Evolutionary conservation across 2,888 invertebrate genomes (phyloP).

Genomic region (Watsonalla cultraria): DNA sequence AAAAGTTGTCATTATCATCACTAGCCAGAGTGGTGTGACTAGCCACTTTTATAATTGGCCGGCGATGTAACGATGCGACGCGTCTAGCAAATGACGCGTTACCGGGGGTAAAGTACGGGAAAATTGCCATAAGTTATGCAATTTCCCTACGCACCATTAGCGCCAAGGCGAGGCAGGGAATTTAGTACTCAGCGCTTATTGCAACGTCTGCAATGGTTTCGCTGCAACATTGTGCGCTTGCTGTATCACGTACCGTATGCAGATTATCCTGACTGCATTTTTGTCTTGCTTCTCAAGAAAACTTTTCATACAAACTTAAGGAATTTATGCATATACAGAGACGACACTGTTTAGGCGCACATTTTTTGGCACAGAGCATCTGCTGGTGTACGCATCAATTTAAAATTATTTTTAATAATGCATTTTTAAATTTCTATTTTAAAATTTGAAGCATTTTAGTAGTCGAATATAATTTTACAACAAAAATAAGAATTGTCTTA

Average conservation of each 20-base stretch:
- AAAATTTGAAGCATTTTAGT: too few species aligned
- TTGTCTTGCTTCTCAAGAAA: too few species aligned
- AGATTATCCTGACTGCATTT: too few species aligned
- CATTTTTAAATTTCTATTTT: too few species aligned
- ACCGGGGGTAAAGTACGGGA: conserved; percentile 51
- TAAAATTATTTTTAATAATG: too few species aligned
- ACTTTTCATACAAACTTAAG: too few species aligned
- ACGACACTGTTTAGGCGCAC: too few species aligned
- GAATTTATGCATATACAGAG: too few species aligned
- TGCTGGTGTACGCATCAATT: too few species aligned
- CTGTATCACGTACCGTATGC: neutral
- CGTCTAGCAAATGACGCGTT: conserved; percentile 59
- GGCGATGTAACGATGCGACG: conserved; percentile 44
- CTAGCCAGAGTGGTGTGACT: conserved; percentile 40
- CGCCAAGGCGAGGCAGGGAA: conserved; percentile 45
- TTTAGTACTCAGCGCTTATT: conserved; percentile 54
- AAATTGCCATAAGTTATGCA: conserved; percentile 72
- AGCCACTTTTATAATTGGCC: conserved; percentile 48
- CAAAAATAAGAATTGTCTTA: too few species aligned
- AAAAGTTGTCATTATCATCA: conserved; percentile 13
- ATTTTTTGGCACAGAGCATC: too few species aligned
- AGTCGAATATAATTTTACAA: too few species aligned
- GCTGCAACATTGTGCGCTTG: conserved; percentile 13
- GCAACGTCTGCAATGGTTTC: conserved; percentile 51
- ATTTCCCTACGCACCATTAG: conserved; percentile 66